A percentile compares a stretch with the other conserved stretches of the same genome.
Evolutionary conservation across 2,113 vertebrate species (phyloP).

Genomic region (Neolamprologus kungweensis): DNA sequence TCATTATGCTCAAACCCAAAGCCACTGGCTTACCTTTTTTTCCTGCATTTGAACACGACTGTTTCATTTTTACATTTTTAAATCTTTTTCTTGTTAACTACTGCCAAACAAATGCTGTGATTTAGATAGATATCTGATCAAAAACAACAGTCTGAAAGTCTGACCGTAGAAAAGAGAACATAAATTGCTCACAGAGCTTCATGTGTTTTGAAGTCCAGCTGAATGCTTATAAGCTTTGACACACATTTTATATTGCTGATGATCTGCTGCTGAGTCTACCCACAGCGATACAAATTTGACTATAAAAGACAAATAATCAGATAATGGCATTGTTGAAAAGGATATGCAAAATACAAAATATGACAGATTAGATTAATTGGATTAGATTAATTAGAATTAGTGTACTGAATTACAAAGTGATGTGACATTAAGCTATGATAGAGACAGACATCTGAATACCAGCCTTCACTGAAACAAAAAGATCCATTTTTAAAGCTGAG

Average conservation of each 20-base stretch:
- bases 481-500: background rate
- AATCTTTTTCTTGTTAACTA: background rate
- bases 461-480: background rate
- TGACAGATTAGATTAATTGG: background rate
- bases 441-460: constrained; percentile 4
- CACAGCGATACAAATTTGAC: background rate
- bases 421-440: background rate
- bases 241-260: background rate
- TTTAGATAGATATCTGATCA: background rate
- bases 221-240: constrained; percentile 23
- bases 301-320: constrained; percentile 3
- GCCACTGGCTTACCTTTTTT: background rate
- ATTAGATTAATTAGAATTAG: constrained; percentile 17
- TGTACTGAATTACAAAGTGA: constrained; percentile 4
- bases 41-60: background rate
- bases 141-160: background rate
- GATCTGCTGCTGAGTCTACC: constrained; percentile 27
- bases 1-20: background rate
- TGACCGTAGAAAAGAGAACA: background rate
- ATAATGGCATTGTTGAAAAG: background rate
- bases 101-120: background rate
- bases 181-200: background rate
- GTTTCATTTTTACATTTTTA: background rate
- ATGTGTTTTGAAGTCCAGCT: background rate
- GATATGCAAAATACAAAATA: constrained; percentile 14